Base-by-base conservation (phyloP, 2,113 vertebrate species). In the Caranx melampygus region DNA sequence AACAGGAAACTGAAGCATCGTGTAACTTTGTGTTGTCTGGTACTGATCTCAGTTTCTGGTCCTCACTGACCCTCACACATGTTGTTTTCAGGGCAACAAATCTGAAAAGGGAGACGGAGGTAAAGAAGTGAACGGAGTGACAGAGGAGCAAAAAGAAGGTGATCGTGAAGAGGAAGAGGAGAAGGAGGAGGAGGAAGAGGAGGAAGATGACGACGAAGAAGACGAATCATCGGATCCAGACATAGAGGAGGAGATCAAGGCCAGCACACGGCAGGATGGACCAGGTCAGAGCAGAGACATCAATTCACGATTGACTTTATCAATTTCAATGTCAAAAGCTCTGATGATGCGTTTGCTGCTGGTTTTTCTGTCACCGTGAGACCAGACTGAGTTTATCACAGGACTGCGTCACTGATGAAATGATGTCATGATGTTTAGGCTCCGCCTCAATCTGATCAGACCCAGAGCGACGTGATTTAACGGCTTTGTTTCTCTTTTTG, bases 221-320 rank as follows among this genome's bases (percentile, higher is more conserved):
- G 95, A 96, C 1, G 90, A 92, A n/a, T 94, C 85, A 3, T 96
- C 95, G 42, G 95, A 96, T 67, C 91, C 95, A 1, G 95, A 96
- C 82, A 96, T 96, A 0, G 96, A 97, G 64, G 94, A 96, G 2
- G 96, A 96, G 81, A 90, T 96, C 62, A 87, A 94, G 78, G 94
- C 91, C 82, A 95, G 95, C 57, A 83, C 76, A 21, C 89, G 85
- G 81, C 92, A 93, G 75, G 82, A 75, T 4, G 93, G 92, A 78
- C 73, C 89, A 80, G 95, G 94, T 95, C 5, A 86, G 90, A 54
- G 51, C 1, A 0, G 1, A 55, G 33, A 61, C 12, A 0, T 16
- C 16, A 0, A 52, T 3, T 6, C 52, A 54, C 8, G 11, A 8
- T 3, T 44, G 40, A 8, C 0, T 51, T 51, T 51, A 2, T 51